phyloP scores from a whole-genome alignment of 2,888 invertebrate genomes.

The Synergus gifuensis region DNA sequence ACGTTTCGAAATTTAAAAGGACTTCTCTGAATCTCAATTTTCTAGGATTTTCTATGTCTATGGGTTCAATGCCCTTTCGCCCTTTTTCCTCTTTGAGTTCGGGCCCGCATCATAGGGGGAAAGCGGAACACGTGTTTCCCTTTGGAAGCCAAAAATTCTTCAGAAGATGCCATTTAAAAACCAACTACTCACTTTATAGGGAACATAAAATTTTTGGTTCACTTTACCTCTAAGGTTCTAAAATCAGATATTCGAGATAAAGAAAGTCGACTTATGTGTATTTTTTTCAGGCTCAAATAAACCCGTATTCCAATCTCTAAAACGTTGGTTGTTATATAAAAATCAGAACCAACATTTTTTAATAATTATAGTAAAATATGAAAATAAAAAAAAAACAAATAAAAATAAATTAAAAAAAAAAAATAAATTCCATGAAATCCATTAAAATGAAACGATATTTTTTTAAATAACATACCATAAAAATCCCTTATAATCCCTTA shows the following conservation, averaged over 20 bases:
- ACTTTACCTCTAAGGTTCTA: neutral
- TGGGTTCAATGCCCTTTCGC: constrained; percentile 17
- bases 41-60: neutral
- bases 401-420: no score
- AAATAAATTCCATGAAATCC: no score
- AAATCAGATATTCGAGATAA: constrained; percentile 7
- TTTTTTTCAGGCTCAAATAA: neutral
- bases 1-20: no score
- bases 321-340: neutral
- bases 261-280: neutral
- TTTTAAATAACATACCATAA: no score
- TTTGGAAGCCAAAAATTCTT: constrained; percentile 13
- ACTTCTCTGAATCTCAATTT: neutral
- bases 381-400: no score
- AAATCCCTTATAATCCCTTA: no score
- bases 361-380: neutral
- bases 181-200: neutral
- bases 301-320: neutral
- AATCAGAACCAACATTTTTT: neutral
- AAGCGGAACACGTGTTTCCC: constrained; percentile 19
- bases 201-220: neutral
- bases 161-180: constrained; percentile 9
- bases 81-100: constrained; percentile 18
- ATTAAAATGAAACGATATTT: no score
- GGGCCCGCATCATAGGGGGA: neutral